phyloP scores from a whole-genome alignment of 2,888 invertebrate species.

The Hydraecia micacea region DNA sequence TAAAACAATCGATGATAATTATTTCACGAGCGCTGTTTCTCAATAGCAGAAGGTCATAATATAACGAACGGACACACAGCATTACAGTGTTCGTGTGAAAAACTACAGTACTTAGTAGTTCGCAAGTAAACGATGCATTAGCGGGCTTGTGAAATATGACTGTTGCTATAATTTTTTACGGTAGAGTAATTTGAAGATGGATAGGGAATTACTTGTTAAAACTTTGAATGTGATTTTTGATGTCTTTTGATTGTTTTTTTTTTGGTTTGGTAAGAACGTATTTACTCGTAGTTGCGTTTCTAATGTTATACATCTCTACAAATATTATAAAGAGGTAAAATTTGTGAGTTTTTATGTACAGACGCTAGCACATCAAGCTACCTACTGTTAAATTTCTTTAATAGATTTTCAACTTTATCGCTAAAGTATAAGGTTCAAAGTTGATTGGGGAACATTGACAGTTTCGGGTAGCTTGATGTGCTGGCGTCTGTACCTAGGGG shows the following conservation, averaged over 20 bases:
- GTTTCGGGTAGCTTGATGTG: too few species aligned
- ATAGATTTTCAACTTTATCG: too few species aligned
- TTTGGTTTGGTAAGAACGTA: background rate
- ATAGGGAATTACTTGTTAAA: background rate
- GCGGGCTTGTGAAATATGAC: constrained; percentile 71
- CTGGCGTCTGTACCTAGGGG: background rate
- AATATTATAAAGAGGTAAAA: background rate
- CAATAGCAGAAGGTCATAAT: constrained; percentile 63
- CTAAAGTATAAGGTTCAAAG: too few species aligned
- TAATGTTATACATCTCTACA: background rate
- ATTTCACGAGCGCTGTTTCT: constrained; percentile 57
- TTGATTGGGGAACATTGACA: too few species aligned
- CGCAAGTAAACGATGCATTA: constrained; percentile 74
- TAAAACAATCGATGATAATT: constrained; percentile 63
- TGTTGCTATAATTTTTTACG: constrained; percentile 31
- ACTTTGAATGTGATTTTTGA: background rate
- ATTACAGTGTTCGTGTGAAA: constrained; percentile 81
- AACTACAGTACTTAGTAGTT: constrained; percentile 65
- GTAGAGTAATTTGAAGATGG: constrained; percentile 30
- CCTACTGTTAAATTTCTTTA: too few species aligned
- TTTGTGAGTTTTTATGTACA: background rate
- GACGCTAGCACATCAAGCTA: too few species aligned
- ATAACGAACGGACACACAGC: constrained; percentile 73
- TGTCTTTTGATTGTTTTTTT: too few species aligned
- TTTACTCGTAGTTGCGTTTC: background rate